Conservation (phyloP, 2,797 vertebrate genomes). For the Semotilus atromaculatus region DNA sequence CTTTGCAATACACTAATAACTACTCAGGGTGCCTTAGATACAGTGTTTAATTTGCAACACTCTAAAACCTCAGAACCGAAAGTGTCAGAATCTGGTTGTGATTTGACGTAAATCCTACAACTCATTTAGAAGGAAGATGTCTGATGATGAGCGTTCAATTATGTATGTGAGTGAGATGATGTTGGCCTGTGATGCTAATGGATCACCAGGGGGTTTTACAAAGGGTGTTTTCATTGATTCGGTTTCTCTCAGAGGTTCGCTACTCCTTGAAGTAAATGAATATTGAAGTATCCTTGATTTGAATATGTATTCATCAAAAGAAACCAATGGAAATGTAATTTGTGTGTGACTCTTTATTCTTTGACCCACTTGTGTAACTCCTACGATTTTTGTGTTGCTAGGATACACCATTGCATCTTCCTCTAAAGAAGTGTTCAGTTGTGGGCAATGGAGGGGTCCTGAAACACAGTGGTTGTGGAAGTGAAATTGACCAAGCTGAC, state of each 20-base stretch:
- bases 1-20: neutral
- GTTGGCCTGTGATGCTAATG: neutral
- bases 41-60: neutral
- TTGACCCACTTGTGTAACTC: constrained; percentile 23
- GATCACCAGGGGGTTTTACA: neutral
- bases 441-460: constrained; percentile 97
- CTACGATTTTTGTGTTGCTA: constrained; percentile 65
- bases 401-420: constrained; percentile 90
- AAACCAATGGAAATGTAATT: constrained; percentile 3
- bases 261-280: constrained; percentile 2
- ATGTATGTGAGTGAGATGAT: neutral
- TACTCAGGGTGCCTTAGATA: too few species aligned
- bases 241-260: neutral
- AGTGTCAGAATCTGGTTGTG: neutral
- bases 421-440: constrained; percentile 93
- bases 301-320: constrained; percentile 17
- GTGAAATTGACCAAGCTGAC: constrained; percentile 88
- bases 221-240: neutral
- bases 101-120: neutral
- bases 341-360: constrained; percentile 30
- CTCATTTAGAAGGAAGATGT: neutral
- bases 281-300: constrained; percentile 49
- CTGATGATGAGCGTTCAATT: neutral
- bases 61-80: neutral
- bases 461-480: constrained; percentile 89